Percentiles rank a stretch among this genome's conserved stretches.
Conservation (phyloP, 2,113 vertebrate genomes). For the Syngnathoides biaculeatus region DNA sequence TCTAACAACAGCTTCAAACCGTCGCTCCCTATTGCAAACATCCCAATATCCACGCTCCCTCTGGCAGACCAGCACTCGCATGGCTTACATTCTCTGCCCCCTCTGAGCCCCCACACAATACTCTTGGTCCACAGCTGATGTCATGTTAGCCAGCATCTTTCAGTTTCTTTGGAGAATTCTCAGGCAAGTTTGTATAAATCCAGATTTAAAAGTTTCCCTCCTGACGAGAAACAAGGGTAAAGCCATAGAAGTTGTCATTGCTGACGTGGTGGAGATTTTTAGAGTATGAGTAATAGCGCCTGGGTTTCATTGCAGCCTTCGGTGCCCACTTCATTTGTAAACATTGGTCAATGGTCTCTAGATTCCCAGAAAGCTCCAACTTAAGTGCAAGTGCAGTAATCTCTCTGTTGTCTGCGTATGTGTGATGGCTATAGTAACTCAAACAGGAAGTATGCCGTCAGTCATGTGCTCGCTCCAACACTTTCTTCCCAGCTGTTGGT, state of each 20-base stretch:
- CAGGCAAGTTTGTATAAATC: slow-evolving; percentile 59
- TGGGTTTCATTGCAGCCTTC: slow-evolving; percentile 58
- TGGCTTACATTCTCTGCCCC: slow-evolving; percentile 31
- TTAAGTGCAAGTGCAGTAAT: slow-evolving; percentile 24
- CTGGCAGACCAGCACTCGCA: slow-evolving; percentile 19
- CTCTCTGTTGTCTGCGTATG: slow-evolving; percentile 12
- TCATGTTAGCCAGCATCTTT: slow-evolving; percentile 71
- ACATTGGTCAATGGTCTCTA: slow-evolving; percentile 42
- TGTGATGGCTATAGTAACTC: slow-evolving; percentile 57
- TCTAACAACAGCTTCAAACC: slow-evolving; percentile 44
- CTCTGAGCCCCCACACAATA: slow-evolving; percentile 4
- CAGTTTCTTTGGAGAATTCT: slow-evolving; percentile 42
- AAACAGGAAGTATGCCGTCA: slow-evolving; percentile 72
- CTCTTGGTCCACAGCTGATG: slow-evolving; percentile 58
- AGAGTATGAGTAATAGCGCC: slow-evolving; percentile 60
- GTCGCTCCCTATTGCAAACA: slow-evolving; percentile 48
- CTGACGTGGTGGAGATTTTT: slow-evolving; percentile 55
- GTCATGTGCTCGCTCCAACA: slow-evolving; percentile 50
- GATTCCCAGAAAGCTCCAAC: slow-evolving; percentile 54
- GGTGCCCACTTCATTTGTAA: slow-evolving; percentile 37
- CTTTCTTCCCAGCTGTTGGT: slow-evolving; percentile 67
- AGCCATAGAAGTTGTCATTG: slow-evolving; percentile 54
- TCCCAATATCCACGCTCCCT: slow-evolving; percentile 36
- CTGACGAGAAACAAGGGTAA: slow-evolving; percentile 29
- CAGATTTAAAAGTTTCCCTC: slow-evolving; percentile 62